These are phyloP conservation scores for Troides helena DNA, from an alignment of 2,888 invertebrate species.

Conservation along the genomic window DNA sequence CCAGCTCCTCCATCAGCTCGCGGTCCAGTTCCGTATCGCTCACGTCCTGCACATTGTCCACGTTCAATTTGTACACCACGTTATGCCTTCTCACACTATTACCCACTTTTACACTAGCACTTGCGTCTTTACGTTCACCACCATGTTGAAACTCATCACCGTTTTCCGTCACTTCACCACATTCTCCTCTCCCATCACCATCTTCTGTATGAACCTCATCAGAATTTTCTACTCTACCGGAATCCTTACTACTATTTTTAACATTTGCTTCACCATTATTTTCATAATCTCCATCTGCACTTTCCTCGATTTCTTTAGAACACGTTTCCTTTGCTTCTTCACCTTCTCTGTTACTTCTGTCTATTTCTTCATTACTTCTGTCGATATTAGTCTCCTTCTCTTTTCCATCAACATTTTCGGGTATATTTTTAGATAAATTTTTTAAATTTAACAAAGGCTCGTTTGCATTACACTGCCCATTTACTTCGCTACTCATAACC, in stretches of 20 bases:
- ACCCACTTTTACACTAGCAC: not conserved
- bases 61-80: slow-evolving; percentile 31
- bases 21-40: slow-evolving; percentile 45
- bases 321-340: not conserved
- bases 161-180: not conserved
- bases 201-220: not conserved
- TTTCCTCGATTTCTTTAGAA: not conserved
- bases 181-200: not conserved
- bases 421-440: not conserved
- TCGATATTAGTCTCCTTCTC: not conserved
- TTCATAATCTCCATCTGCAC: not conserved
- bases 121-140: not conserved
- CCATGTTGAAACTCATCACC: not conserved
- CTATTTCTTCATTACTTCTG: not conserved
- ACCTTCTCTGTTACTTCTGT: not conserved
- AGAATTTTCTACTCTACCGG: not conserved
- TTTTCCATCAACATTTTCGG: not conserved
- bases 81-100: not conserved
- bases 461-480: not conserved
- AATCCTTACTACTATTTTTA: not conserved
- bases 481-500: not conserved
- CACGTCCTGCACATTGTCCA: slow-evolving; percentile 40
- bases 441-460: not conserved
- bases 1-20: slow-evolving; percentile 44
- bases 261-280: not conserved